Base-by-base conservation (phyloP, 1,140 invertebrate species). In the Caenorhabditis briggsae region DNA sequence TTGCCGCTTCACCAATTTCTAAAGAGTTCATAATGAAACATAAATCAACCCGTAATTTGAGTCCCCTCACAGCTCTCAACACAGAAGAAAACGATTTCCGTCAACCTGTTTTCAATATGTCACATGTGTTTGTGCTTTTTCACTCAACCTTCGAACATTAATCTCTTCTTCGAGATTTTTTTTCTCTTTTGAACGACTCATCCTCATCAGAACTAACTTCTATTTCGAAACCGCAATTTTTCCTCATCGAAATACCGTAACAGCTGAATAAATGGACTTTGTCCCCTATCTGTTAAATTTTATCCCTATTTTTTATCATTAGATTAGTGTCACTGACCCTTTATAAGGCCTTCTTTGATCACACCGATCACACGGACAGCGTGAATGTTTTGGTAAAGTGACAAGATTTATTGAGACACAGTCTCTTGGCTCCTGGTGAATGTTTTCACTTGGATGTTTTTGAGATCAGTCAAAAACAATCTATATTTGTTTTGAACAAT, bases 31-130 rank as follows among this genome's bases (percentile, higher is more conserved):
- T 25, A 25, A 1, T 25, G 23, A 61, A 61, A 25, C 8, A 53
- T n/a, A 50, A 11, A 50, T 20, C 6, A 8, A 12, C 48, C 46
- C 18, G 70, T 50, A 78, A 50, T 78, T 50, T n/a, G 46, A 50
- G 11, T 78, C 70, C 46, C 12, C 70, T 20, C 48, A 3, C 18
- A 78, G 43, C 70, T 78, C 9, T 41, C 70, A 5, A 12, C 11
- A 53, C n/a, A 23, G 41, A 50, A 53, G 25, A 50, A 48, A n/a
- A 8, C 5, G 2, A 50, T 78, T 78, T 78, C 46, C 46, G 70
- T 46, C 43, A 50, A n/a, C 70, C 70, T 78, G 70, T 78, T 78
- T 78, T 78, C 70, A 78, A 50, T 78, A 23, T 78, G 33, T 70
- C 46, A 50, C 70, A 78, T 78, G 70, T 78, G 70, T 78, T 50